Percentiles rank a stretch among this genome's conserved stretches.
Conservation (phyloP, 2,113 vertebrate genomes). For the Cyprinus carpio region DNA sequence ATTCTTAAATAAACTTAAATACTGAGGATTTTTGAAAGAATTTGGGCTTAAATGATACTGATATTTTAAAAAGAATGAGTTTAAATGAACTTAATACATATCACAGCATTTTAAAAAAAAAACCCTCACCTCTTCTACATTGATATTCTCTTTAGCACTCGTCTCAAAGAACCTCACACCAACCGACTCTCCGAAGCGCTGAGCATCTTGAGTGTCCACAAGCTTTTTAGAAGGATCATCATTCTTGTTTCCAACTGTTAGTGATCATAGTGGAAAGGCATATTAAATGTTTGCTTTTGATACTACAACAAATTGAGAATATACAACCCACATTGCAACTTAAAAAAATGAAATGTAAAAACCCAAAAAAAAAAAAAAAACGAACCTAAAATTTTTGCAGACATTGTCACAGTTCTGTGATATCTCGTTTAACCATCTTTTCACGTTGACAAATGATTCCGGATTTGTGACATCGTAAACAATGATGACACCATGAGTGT, state of each 20-base stretch:
- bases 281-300: not conserved
- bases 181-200: constrained; percentile 80
- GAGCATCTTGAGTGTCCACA: constrained; percentile 78
- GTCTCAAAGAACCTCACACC: constrained; percentile 81
- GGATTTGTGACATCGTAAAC: constrained; percentile 86
- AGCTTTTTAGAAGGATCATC: constrained; percentile 77
- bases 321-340: not conserved
- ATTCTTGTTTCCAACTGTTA: constrained; percentile 82
- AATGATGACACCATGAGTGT: constrained; percentile 84
- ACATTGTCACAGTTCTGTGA: constrained; percentile 84
- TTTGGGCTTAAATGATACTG: not conserved
- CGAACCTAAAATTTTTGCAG: constrained; percentile 82
- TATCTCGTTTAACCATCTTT: constrained; percentile 84
- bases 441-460: constrained; percentile 84
- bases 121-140: constrained; percentile 79
- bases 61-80: not conserved
- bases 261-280: not conserved
- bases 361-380: too few species aligned
- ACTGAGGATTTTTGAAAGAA: not conserved
- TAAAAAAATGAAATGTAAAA: too few species aligned
- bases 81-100: not conserved
- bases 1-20: too few species aligned
- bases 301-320: not conserved
- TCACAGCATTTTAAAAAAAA: too few species aligned
- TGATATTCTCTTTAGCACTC: constrained; percentile 85